Conservation (phyloP, 2,797 vertebrate genomes). For the Prunella strophiata region DNA sequence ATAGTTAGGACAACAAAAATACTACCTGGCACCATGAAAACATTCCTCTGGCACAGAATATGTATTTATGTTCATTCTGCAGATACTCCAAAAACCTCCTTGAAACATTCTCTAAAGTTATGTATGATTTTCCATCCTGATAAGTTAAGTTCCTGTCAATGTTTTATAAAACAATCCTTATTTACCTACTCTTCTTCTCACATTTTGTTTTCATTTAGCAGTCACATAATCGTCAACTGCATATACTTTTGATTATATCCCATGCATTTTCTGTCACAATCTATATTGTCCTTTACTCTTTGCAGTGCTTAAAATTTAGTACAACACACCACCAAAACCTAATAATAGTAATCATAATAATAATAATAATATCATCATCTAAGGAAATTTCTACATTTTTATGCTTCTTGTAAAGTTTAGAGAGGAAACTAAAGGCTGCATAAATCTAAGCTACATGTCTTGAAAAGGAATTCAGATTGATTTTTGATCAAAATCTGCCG, state of each 20-base stretch:
- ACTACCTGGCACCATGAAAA: conserved; percentile 1
- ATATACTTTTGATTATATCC: not conserved
- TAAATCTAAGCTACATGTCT: not conserved
- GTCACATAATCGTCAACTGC: not conserved
- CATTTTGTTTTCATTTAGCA: not conserved
- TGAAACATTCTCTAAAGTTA: not conserved
- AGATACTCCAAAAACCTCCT: not conserved
- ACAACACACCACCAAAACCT: not conserved
- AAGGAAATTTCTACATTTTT: not conserved
- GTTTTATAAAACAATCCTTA: not conserved
- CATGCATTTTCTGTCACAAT: not conserved
- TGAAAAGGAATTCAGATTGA: not conserved
- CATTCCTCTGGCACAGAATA: conserved; percentile 9
- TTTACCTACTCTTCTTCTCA: not conserved
- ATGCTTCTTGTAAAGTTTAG: not conserved
- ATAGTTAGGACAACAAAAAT: not conserved
- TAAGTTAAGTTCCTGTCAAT: not conserved
- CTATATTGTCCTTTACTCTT: not conserved
- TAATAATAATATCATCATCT: not conserved
- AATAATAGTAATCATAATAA: not conserved
- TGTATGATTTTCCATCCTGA: conserved; percentile 1
- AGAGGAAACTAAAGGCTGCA: not conserved
- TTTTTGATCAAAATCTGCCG: not conserved
- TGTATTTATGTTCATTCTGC: not conserved
- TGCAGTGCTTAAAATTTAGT: not conserved